Conservation (phyloP, 2,797 vertebrate genomes). For the Heterohyrax brucei region DNA sequence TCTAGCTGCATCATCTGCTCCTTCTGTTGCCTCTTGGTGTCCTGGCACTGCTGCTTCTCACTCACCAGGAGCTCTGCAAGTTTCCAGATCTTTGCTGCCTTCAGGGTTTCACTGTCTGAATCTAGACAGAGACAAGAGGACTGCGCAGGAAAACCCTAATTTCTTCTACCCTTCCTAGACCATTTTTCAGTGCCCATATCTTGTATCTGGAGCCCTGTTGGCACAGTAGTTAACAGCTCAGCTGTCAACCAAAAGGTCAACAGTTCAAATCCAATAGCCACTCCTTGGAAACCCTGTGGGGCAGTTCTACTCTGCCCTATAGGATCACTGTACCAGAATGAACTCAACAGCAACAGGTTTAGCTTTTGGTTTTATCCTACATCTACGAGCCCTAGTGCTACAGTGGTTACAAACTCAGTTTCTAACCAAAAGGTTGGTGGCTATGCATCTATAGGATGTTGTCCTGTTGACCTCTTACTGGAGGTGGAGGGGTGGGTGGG, state of each 20-base stretch:
- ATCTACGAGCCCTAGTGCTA: neutral
- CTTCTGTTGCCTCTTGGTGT: slow-evolving; percentile 87
- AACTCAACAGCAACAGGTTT: neutral
- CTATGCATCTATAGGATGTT: neutral
- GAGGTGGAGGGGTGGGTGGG: too few species aligned
- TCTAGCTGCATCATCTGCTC: slow-evolving; percentile 91
- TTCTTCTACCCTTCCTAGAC: neutral
- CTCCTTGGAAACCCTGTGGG: neutral
- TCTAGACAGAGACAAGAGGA: slow-evolving; percentile 87
- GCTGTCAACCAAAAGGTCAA: neutral
- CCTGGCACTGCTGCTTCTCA: slow-evolving; percentile 91
- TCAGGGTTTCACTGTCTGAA: slow-evolving; percentile 91
- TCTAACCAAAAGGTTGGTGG: neutral
- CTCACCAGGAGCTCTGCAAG: slow-evolving; percentile 90
- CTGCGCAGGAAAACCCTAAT: neutral
- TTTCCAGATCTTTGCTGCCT: slow-evolving; percentile 91
- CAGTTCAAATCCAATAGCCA: neutral
- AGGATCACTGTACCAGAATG: neutral
- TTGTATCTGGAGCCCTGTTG: neutral
- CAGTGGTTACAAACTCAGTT: neutral
- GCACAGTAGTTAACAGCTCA: neutral
- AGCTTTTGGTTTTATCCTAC: too few species aligned
- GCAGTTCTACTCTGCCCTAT: too few species aligned
- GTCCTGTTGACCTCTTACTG: too few species aligned
- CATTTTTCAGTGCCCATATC: neutral